Evolutionary conservation across 2,113 vertebrate species (phyloP), one percentile per base, ranked within the genome.

Genomic region (Urocynchramus pylzowi): DNA sequence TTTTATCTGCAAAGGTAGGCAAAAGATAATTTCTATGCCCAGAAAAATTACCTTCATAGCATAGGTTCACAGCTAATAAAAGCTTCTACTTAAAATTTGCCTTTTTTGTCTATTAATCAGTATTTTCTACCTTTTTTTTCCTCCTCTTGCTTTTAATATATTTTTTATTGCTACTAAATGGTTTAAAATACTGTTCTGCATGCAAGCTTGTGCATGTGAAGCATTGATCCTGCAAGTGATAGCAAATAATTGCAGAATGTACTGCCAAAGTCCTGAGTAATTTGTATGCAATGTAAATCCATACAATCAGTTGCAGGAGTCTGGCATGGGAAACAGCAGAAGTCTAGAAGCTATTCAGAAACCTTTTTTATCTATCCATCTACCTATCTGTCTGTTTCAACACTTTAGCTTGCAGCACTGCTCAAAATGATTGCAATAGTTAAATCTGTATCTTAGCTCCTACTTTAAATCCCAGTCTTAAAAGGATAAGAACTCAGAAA

Each of bases 201-300:
- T 77, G 71, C 45, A 50, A 37, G 19, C 27, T 69, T 91, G 37
- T 84, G 60, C 59, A 69, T 90, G 63, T 87, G 89, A 95, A 91
- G 45, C 90, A 91, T n/a, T 95, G 84, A 95, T 97, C 97, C 89
- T 92, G n/a, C 39, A 94, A 74, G 52, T 95, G 90, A 96, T 91
- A 96, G 74, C 64, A 97, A 96, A 96, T 96, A 94, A 97, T 94
- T 98, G 91, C 95, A 93, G 60, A 88, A 84, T 41, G 41, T 63
- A 78, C 44, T 79, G 45, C 87, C 84, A 86, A 97, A 97, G 73
- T 92, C 87, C 84, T 78, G 30, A 83, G 64, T 87, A 95, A 96
- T 97, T 71, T 96, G 87, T 96, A 96, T 97, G 70, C 90, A 97
- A 93, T 92, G 94, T 95, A 94, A 97, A 97, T 97, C 95, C 97